phyloP scores from a whole-genome alignment of 2,888 invertebrate species.

The Lepidocyrtoides sp. region DNA sequence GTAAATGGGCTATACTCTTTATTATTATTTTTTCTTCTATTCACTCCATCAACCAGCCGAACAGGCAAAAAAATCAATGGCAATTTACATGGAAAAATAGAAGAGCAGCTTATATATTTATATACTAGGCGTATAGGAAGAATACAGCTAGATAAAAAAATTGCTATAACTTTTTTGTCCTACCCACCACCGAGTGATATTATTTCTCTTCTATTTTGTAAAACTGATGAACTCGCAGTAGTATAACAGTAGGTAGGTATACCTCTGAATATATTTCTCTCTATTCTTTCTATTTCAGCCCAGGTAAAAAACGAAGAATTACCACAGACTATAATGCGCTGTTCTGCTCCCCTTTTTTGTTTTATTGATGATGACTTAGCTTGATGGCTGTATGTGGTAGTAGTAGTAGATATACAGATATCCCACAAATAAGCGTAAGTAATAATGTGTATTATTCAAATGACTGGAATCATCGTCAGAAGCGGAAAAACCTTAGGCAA shows the following conservation, averaged over 20 bases:
- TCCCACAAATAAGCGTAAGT: background rate
- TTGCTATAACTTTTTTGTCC: background rate
- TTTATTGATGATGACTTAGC: constrained; percentile 14
- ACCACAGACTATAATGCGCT: background rate
- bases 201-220: constrained; percentile 8
- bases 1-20: background rate
- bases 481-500: background rate
- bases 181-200: background rate
- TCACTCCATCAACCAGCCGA: constrained; percentile 9
- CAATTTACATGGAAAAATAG: constrained; percentile 60
- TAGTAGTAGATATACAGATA: background rate
- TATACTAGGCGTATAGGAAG: too few relatives aligned
- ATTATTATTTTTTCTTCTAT: background rate
- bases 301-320: background rate
- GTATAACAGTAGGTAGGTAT: too few relatives aligned
- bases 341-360: background rate
- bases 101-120: too few relatives aligned
- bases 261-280: background rate
- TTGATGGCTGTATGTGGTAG: background rate
- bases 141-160: background rate
- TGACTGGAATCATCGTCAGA: background rate
- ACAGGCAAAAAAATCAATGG: constrained; percentile 43
- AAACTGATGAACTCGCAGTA: constrained; percentile 27
- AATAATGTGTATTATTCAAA: background rate
- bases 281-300: background rate